These are phyloP conservation scores for Tortricodes alternella DNA, from an alignment of 2,888 invertebrate genomes.

Conservation along the genomic window DNA sequence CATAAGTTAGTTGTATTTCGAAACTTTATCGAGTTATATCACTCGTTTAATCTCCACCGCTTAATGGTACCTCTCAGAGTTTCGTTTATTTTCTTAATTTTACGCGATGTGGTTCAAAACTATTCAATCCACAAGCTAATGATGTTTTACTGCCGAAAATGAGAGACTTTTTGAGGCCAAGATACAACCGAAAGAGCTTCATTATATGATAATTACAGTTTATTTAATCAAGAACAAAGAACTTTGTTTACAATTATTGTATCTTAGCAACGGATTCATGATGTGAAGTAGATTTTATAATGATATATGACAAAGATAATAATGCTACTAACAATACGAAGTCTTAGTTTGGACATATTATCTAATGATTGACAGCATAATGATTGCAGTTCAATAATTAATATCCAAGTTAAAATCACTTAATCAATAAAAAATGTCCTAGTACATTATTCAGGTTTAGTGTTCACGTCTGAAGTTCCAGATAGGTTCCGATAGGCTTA, in stretches of 20 bases:
- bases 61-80: too few species aligned
- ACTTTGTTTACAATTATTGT: constrained; percentile 73
- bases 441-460: too few species aligned
- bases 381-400: background rate
- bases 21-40: background rate
- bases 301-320: background rate
- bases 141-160: background rate
- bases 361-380: background rate
- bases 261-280: constrained; percentile 63
- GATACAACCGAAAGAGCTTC: background rate
- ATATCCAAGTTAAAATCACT: too few species aligned
- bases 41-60: background rate
- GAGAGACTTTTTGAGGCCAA: background rate
- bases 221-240: background rate
- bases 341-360: background rate
- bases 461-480: too few species aligned
- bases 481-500: background rate
- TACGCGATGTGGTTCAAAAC: background rate
- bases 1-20: background rate
- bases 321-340: background rate
- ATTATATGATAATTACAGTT: background rate
- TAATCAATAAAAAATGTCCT: too few species aligned
- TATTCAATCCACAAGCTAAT: background rate
- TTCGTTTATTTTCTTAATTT: too few species aligned
- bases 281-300: background rate